Percentiles rank a stretch among this genome's conserved stretches.
phyloP scores from a whole-genome alignment of 2,113 vertebrate species.

The Archocentrus centrarchus region DNA sequence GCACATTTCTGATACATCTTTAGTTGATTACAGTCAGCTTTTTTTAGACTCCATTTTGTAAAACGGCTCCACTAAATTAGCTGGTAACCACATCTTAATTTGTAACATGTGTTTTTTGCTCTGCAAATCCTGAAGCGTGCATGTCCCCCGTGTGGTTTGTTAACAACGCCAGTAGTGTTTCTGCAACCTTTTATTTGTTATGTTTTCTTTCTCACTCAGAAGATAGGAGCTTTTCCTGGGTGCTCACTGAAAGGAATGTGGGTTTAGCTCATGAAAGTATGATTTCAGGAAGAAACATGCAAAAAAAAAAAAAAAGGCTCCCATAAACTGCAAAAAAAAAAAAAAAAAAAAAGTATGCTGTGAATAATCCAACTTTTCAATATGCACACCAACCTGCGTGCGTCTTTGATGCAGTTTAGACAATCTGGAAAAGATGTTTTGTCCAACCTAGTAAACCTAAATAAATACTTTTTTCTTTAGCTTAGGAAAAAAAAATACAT shows the following conservation, averaged over 20 bases:
- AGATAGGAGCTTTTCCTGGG: neutral
- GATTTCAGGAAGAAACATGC: constrained; percentile 6
- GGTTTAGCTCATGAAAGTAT: neutral
- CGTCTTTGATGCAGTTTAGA: neutral
- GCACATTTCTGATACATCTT: constrained; percentile 65
- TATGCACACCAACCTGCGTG: neutral
- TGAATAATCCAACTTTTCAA: constrained; percentile 8
- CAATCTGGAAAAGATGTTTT: neutral
- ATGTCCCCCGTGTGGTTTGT: constrained; percentile 23
- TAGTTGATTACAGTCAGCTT: constrained; percentile 64
- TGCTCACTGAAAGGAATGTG: neutral
- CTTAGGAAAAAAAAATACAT: too few relatives aligned
- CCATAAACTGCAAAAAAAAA: neutral
- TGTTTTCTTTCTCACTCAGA: constrained; percentile 12
- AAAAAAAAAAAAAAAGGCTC: neutral
- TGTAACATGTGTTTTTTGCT: constrained; percentile 52
- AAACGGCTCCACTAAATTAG: constrained; percentile 66
- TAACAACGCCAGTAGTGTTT: constrained; percentile 19
- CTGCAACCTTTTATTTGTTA: constrained; percentile 27
- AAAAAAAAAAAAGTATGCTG: neutral
- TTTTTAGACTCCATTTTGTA: constrained; percentile 53
- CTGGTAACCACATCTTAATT: constrained; percentile 73
- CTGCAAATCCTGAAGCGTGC: constrained; percentile 16
- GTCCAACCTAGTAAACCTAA: constrained; percentile 5
- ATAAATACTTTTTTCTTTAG: neutral